These are phyloP conservation scores for Salvator merianae DNA, from an alignment of 2,113 vertebrate species.

Conservation along the genomic window DNA sequence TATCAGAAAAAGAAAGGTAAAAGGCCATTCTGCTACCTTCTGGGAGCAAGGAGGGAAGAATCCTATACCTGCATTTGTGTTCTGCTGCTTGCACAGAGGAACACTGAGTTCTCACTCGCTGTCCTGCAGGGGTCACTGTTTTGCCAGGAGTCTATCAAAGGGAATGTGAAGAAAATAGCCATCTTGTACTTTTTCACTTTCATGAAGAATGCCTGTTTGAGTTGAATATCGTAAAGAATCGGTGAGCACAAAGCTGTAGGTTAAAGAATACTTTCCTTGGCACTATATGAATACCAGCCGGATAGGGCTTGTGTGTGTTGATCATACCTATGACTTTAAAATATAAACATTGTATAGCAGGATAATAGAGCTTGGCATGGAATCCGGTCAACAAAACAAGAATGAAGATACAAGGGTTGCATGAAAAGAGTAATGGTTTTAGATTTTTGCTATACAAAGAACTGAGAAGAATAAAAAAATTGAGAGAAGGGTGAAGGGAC, in stretches of 20 bases:
- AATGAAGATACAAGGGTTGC: not conserved
- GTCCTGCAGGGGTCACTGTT: not conserved
- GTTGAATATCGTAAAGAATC: not conserved
- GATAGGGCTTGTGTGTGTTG: not conserved
- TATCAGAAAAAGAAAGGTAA: not conserved
- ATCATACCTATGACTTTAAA: too few species aligned
- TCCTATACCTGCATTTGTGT: too few species aligned
- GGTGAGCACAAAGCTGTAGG: not conserved
- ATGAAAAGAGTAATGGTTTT: not conserved
- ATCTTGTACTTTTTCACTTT: not conserved
- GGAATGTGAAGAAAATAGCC: not conserved
- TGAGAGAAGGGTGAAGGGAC: too few species aligned
- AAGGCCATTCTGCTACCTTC: not conserved
- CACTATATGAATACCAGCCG: not conserved
- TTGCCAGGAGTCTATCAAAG: not conserved
- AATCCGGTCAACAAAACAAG: not conserved
- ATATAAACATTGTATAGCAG: too few species aligned
- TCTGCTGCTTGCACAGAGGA: not conserved
- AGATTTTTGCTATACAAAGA: not conserved
- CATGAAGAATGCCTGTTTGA: not conserved
- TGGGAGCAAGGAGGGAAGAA: not conserved
- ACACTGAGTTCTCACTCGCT: not conserved
- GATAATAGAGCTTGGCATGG: too few species aligned
- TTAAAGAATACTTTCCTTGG: not conserved
- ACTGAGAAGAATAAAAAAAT: not conserved